These are phyloP conservation scores for Peromyscus maniculatus DNA, from an alignment of 2,113 vertebrate genomes.

Conservation along the genomic window DNA sequence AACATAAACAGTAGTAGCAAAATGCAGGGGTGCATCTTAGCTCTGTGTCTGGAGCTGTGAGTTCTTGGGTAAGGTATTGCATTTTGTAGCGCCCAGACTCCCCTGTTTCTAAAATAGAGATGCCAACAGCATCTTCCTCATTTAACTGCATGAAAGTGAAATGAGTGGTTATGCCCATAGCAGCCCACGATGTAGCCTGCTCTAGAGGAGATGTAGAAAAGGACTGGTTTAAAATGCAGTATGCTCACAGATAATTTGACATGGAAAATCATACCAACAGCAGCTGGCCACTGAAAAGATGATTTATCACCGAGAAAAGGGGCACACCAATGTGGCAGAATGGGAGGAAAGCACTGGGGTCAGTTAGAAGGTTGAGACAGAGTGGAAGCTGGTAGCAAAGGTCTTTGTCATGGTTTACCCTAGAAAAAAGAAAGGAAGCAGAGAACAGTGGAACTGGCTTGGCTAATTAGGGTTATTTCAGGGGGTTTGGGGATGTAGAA, in stretches of 20 bases:
- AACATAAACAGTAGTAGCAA: background rate
- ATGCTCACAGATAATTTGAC: background rate
- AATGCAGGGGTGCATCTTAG: background rate
- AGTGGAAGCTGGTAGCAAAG: rapidly evolving
- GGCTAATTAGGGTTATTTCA: background rate
- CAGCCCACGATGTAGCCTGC: background rate
- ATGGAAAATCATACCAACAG: background rate
- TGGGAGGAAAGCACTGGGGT: background rate
- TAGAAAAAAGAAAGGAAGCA: background rate
- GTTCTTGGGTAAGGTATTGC: background rate
- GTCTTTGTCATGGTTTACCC: background rate
- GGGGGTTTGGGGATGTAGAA: too few relatives aligned
- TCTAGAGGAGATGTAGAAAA: background rate
- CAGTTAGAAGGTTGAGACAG: background rate
- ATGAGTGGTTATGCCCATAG: background rate
- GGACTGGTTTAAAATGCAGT: background rate
- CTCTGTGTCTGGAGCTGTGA: background rate
- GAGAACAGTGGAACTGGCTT: background rate
- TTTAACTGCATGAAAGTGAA: background rate
- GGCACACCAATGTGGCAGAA: background rate
- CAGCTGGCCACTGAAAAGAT: background rate
- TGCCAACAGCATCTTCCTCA: background rate
- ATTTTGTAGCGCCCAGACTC: background rate
- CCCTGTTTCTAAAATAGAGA: background rate
- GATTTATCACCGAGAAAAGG: background rate